Evolutionary conservation across 30 jellyfish, hydroid and myxozoan genomes (phyloP).

Genomic region (Calvadosia cruxmelitensis): DNA sequence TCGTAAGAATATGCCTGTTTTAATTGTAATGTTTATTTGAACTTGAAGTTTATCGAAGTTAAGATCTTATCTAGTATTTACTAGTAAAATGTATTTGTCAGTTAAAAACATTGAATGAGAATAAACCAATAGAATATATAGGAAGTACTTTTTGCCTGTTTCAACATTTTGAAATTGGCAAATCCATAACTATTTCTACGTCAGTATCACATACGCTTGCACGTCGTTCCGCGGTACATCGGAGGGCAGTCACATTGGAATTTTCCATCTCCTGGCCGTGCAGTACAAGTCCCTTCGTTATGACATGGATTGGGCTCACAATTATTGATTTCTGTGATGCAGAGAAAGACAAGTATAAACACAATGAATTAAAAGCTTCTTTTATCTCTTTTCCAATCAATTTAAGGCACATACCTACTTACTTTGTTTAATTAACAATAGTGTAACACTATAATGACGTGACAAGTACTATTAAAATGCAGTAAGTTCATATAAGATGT

Average conservation of each 20-base stretch:
- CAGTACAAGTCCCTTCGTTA: conserved; percentile 63
- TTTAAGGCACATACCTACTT: too few species aligned
- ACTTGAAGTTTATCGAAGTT: too few species aligned
- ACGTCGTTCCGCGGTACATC: conserved; percentile 53
- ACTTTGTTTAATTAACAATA: too few species aligned
- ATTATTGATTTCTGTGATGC: conserved; percentile 28
- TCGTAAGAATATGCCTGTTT: too few species aligned
- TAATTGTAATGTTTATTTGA: not conserved
- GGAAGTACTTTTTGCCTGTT: not conserved
- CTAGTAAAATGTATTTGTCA: too few species aligned
- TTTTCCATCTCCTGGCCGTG: conserved; percentile 39
- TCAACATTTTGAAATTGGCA: not conserved
- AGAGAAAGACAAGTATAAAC: not conserved
- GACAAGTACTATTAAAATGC: too few species aligned
- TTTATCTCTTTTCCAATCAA: too few species aligned
- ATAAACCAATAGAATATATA: not conserved
- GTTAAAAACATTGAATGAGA: not conserved
- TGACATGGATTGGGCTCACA: conserved; percentile 86
- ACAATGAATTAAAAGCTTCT: not conserved
- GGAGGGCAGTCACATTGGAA: conserved; percentile 70
- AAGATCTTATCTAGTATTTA: too few species aligned
- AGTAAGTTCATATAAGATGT: too few species aligned
- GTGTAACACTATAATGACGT: too few species aligned
- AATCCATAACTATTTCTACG: not conserved
- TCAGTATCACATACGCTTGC: conserved; percentile 34